Base-by-base conservation (phyloP, 1,140 invertebrate species). In the Pararge aegeria region DNA sequence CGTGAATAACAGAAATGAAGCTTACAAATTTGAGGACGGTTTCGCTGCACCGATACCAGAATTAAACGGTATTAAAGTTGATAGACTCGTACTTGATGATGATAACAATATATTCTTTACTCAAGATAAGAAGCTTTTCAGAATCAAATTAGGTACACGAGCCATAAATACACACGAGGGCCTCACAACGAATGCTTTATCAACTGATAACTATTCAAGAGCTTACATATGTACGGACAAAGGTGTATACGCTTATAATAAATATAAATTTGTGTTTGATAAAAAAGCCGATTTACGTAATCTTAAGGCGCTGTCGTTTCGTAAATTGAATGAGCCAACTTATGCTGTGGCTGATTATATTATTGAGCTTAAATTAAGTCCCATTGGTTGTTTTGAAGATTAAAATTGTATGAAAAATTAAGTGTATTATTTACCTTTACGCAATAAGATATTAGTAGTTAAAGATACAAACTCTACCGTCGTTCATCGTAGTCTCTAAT, bases 191-290 rank as follows among this genome's bases (percentile, higher is more conserved):
- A 61, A 75, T 38, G 42, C 60, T 0, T 57, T 87, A 15, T 60
- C 80, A 0, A 76, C 78, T 1, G 82, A 87, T 67, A 49, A 64
- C 5, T 66, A 82, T 64, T 66, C 54, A 4, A 86, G 65, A 57
- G 68, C 77, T 0, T 80, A 74, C 59, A 51, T 84, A 6, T 71
- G 75, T 52, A 70, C 79, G 4, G 70, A 60, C 3, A 73, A 73
- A 24, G 84, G 82, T n/a, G 48, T 85, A 0, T 87, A 70, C 29
- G 54, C 72, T 4, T 87, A 85, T 48, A 87, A 87, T 66, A 87
- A 81, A 51, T 87, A 80, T 52, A 87, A 87, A 55, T 87, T 67
- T 55, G 78, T 75, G 5, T 77, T 81, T 29, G 82, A 87, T 66
- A 87, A 73, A 68, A 67, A 77, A 13, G 68, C 75, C 5, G 61